These are phyloP conservation scores for Nephotettix cincticeps DNA, from an alignment of 1,140 invertebrate species.

Conservation along the genomic window DNA sequence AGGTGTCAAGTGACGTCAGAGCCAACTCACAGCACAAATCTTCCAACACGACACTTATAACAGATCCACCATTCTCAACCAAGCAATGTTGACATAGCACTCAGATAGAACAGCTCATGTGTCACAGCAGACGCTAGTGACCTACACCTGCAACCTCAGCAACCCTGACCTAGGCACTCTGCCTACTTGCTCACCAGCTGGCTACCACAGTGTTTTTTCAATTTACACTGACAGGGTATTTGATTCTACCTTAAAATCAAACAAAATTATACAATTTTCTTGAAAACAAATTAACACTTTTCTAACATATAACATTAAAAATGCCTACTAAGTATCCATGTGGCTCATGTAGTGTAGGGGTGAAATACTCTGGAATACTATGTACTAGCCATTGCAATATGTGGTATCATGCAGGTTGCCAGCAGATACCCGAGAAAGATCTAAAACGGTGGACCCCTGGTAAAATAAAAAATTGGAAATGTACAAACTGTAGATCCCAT, in stretches of 20 bases:
- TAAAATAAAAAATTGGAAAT: background rate
- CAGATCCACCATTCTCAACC: too few relatives aligned
- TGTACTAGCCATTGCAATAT: background rate
- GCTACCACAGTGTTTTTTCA: background rate
- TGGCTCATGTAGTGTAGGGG: background rate
- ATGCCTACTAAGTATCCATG: background rate
- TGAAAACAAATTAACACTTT: too few relatives aligned
- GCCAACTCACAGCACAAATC: too few relatives aligned
- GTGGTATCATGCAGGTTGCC: background rate
- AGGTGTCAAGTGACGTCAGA: too few relatives aligned
- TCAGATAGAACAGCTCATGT: background rate
- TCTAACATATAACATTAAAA: background rate
- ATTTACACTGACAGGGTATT: background rate
- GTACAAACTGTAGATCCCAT: background rate
- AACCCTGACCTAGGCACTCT: background rate
- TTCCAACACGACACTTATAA: too few relatives aligned
- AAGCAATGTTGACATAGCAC: too few relatives aligned
- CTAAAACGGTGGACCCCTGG: background rate
- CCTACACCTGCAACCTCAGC: background rate
- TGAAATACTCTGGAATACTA: background rate
- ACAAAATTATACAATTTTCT: background rate
- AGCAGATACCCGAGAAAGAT: background rate
- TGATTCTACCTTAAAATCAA: background rate
- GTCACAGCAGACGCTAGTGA: background rate
- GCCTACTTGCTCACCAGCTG: background rate